A percentile compares a stretch with the other conserved stretches of the same genome.
Evolutionary conservation across 2,888 invertebrate species (phyloP).

Genomic region (Bembecia ichneumoniformis): DNA sequence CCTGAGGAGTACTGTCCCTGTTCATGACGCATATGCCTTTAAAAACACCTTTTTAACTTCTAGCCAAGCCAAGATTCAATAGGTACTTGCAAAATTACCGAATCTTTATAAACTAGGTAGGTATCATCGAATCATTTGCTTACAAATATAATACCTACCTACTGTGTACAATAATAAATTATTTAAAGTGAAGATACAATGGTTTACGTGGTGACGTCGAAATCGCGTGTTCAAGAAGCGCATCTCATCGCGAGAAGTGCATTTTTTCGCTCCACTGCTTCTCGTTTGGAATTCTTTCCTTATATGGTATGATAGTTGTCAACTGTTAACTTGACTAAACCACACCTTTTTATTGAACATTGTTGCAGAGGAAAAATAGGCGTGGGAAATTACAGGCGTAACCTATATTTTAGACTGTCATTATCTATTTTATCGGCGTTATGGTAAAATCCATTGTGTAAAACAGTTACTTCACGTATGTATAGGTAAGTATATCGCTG

Average conservation of each 20-base stretch:
- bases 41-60: too few species aligned
- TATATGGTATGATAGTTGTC: slow-evolving; percentile 43
- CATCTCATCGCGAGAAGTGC: slow-evolving; percentile 26
- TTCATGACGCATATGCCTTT: too few species aligned
- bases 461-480: too few species aligned
- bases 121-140: too few species aligned
- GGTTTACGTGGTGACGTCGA: slow-evolving; percentile 8
- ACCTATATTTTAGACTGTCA: slow-evolving; percentile 29
- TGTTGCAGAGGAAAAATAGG: slow-evolving; percentile 30
- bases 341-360: slow-evolving; percentile 26
- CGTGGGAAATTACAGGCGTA: slow-evolving; percentile 38
- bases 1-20: too few species aligned
- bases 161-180: too few species aligned
- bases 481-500: too few species aligned
- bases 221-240: slow-evolving; percentile 15
- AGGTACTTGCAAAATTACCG: too few species aligned
- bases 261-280: slow-evolving; percentile 39
- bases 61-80: too few species aligned
- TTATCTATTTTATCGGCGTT: not conserved
- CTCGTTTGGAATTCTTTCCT: slow-evolving; percentile 47
- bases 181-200: not conserved
- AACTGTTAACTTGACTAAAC: slow-evolving; percentile 17
- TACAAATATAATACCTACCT: too few species aligned
- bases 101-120: too few species aligned
- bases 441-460: too few species aligned